Base-by-base conservation (phyloP, 2,797 vertebrate genomes). In the Salmo trutta region DNA sequence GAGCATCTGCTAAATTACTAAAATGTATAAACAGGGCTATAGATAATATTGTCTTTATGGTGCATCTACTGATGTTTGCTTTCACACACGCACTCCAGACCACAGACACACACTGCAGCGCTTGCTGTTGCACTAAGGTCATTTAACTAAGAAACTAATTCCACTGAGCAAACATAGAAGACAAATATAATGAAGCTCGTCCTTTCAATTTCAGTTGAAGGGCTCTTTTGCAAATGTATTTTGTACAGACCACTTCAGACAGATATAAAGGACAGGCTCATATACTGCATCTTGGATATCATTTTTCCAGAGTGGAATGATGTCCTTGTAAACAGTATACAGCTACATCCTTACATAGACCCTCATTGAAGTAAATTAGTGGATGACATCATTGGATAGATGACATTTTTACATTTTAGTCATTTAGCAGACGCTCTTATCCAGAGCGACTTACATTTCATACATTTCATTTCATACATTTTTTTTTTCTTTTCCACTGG, bases 341-440 rank as follows among this genome's bases (percentile, higher is more conserved):
- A 19, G 59, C 59, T 7, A 17, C 52, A 68, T 27, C 67, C 31
- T 64, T 7, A 65, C 19, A 76, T n/a, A 56, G 64, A 51, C 36
- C 14, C 14, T 41, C 66, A 54, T 19, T 83, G 70, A 21, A 52
- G 21, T 24, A n/a, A 71, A 10, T 1, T 21, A 51, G 19, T 70
- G 41, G 56, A 72, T 80, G 82, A 84, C 54, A 17, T 74, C 77
- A 81, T 62, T 75, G 67, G 74, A 12, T 21, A n/a, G 59, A 17
- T 64, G 29, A 29, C n/a, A 86, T 83, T 33, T 87, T n/a, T n/a
- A n/a, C n/a, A n/a, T n/a, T n/a, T n/a, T n/a, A n/a, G n/a, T n/a
- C n/a, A n/a, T n/a, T n/a, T n/a, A n/a, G n/a, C n/a, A n/a, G n/a
- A n/a, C n/a, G n/a, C n/a, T n/a, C n/a, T n/a, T n/a, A n/a, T n/a